phyloP scores from a whole-genome alignment of 1,140 invertebrate genomes.

The Neotoxoptera formosana region DNA sequence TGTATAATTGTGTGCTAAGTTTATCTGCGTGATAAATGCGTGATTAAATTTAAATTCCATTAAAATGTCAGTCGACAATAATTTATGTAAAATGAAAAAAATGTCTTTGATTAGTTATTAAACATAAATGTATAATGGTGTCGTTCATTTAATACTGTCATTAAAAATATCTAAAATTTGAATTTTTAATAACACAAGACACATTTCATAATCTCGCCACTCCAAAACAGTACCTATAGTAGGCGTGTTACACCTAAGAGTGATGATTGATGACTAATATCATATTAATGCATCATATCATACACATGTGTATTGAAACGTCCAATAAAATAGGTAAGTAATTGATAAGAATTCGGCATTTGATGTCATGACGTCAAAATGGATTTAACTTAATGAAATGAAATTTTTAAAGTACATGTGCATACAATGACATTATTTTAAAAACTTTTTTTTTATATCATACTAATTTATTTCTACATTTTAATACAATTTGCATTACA shows the following conservation, averaged over 20 bases:
- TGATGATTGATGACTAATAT: conserved; percentile 17
- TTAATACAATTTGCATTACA: neutral
- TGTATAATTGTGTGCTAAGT: neutral
- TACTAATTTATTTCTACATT: neutral
- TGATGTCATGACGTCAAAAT: neutral
- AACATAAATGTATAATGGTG: neutral
- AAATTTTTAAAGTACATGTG: neutral
- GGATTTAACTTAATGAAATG: neutral
- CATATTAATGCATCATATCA: too few species aligned
- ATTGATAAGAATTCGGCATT: neutral
- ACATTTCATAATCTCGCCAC: neutral
- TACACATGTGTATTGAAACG: neutral
- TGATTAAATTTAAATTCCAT: neutral
- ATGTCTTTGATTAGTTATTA: neutral
- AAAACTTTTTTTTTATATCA: neutral
- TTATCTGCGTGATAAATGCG: neutral
- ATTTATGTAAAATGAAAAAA: neutral
- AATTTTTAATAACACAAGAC: neutral
- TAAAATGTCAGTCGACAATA: neutral
- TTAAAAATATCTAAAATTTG: conserved; percentile 10
- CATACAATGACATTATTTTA: neutral
- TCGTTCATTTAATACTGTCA: neutral
- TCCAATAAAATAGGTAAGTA: neutral
- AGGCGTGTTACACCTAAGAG: neutral
- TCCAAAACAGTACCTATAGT: neutral